Evolutionary conservation across 2,797 vertebrate genomes (phyloP), one percentile per base, ranked within the genome.

Genomic region (Sebastes steindachneri): DNA sequence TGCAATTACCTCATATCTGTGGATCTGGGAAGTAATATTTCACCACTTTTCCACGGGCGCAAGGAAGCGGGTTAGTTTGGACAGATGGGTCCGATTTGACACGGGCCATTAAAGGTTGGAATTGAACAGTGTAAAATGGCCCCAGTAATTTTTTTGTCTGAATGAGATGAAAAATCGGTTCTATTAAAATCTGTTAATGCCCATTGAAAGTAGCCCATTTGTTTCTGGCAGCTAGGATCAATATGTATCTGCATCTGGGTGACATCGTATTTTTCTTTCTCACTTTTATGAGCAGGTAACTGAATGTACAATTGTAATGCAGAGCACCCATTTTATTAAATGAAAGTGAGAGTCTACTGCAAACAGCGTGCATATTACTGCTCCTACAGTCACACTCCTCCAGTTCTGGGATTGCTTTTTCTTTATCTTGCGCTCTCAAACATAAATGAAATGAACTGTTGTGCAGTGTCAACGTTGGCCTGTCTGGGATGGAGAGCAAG

Each of bases 341-440:
- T 25, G 3, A 26, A 59, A 79, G 2, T 19, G 19, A 79, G 7
- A 51, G 21, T 48, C 7, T 41, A 29, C 26, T 63, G 25, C 7
- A 33, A 26, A 17, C 8, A 45, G 33, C 10, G 2, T 31, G 23
- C 11, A 11, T 41, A 31, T 63, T n/a, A 9, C 33, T 58, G 23
- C 25, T 29, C 19, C 28, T 3, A 6, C 28, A 29, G 63, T n/a
- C 19, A 59, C 15, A 14, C 3, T 41, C n/a, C 62, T 64, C 14
- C 63, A 3, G 26, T 53, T 14, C 9, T 51, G 15, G 17, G 64
- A 80, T 74, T 59, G 72, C 58, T 58, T 75, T 75, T 75, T 45
- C 54, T 65, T 77, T 63, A 67, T 74, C 29, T 73, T 53, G 26
- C 12, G 5, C 21, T 73, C 12, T 25, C 26, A 37, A 31, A 14